phyloP scores from a whole-genome alignment of 35 echinoderm and acorn worm species.

The Patiria miniata region DNA sequence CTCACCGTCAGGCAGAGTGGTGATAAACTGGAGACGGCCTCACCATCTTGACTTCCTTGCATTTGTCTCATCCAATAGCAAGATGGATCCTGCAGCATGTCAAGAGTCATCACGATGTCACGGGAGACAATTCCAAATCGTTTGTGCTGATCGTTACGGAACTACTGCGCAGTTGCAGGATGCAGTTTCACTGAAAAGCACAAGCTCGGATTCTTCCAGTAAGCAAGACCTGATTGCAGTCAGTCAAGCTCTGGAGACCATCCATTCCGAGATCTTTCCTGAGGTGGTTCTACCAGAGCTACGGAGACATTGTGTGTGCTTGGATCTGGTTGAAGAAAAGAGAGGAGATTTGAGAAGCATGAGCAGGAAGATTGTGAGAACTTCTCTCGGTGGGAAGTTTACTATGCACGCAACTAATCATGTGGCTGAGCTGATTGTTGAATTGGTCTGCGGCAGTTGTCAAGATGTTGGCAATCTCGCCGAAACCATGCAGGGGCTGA shows the following conservation, averaged over 20 bases:
- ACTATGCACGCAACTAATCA: not conserved
- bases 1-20: not conserved
- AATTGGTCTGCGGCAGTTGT: not conserved
- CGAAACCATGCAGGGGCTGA: not conserved
- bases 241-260: not conserved
- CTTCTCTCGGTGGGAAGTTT: not conserved
- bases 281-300: not conserved
- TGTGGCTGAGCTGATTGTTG: not conserved
- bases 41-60: constrained; percentile 36
- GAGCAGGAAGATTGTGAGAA: constrained; percentile 22
- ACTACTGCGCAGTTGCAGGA: constrained; percentile 13
- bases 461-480: not conserved
- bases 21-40: constrained; percentile 36
- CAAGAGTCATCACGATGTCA: constrained; percentile 18
- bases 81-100: constrained; percentile 26
- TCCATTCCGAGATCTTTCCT: not conserved
- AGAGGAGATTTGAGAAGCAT: not conserved
- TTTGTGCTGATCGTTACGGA: constrained; percentile 28
- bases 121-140: constrained; percentile 31
- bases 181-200: not conserved
- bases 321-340: not conserved
- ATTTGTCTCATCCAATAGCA: constrained; percentile 27
- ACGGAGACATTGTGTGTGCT: not conserved
- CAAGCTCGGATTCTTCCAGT: not conserved
- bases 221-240: constrained; percentile 17